Percentiles rank a stretch among this genome's conserved stretches.
These are phyloP conservation scores for Margarornis squamiger DNA, from an alignment of 2,797 vertebrate species.

Conservation along the genomic window DNA sequence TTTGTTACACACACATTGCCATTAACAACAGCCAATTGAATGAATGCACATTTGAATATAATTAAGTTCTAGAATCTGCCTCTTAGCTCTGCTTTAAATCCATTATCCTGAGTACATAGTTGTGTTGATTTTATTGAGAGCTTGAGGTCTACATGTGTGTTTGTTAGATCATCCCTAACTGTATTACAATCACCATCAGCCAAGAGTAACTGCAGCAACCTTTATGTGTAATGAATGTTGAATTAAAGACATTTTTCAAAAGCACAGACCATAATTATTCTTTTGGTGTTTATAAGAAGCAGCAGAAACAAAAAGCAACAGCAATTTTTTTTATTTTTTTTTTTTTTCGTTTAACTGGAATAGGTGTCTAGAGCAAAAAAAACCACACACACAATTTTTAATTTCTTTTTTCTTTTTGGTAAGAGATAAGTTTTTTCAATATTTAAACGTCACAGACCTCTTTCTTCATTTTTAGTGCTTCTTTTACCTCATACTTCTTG, in stretches of 20 bases:
- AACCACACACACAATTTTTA: neutral
- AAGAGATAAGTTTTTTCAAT: neutral
- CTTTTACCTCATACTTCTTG: neutral
- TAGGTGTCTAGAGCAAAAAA: neutral
- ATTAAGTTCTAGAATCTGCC: neutral
- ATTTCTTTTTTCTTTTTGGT: neutral
- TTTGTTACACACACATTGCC: neutral
- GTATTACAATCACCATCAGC: neutral
- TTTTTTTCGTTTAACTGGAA: neutral
- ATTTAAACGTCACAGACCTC: neutral
- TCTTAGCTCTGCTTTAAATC: neutral
- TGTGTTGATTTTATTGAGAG: neutral
- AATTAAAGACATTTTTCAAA: neutral
- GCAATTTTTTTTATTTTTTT: neutral
- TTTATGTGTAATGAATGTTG: neutral
- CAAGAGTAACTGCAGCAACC: neutral
- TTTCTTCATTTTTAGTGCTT: neutral
- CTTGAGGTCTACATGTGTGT: neutral
- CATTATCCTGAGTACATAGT: accelerated
- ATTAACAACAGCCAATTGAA: neutral
- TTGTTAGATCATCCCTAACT: neutral
- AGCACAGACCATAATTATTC: neutral
- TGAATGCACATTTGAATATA: neutral
- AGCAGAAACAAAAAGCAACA: neutral
- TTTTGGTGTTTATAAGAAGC: neutral